phyloP scores from a whole-genome alignment of 2,113 vertebrate species.

The Mixornis gularis region DNA sequence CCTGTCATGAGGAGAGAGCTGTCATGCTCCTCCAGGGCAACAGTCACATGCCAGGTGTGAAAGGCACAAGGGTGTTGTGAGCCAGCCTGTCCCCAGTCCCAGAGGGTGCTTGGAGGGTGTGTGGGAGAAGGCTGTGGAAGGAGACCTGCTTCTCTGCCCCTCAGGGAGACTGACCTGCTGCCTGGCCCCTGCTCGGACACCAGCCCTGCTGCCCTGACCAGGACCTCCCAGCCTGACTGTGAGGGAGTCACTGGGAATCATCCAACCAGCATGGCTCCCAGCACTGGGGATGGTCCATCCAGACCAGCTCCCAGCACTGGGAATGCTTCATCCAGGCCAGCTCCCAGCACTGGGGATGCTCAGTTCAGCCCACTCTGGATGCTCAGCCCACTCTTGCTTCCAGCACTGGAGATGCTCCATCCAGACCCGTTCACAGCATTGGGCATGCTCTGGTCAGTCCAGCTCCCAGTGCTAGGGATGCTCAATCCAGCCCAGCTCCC shows the following conservation, averaged over 20 bases:
- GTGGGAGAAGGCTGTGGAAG: background rate
- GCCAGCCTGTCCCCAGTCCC: fast-evolving
- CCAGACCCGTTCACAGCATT: background rate
- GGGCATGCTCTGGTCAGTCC: background rate
- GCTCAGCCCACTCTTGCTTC: background rate
- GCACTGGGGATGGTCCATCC: fast-evolving
- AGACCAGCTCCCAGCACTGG: background rate
- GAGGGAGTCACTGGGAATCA: background rate
- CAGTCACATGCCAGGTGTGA: fast-evolving
- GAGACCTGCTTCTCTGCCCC: background rate
- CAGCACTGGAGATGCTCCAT: background rate
- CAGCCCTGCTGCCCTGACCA: background rate
- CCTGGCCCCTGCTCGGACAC: background rate
- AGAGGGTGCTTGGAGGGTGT: background rate
- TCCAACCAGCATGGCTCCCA: background rate
- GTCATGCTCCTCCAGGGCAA: background rate
- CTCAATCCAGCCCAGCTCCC: background rate
- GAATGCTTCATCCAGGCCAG: fast-evolving
- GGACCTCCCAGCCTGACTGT: background rate
- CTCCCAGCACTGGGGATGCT: background rate
- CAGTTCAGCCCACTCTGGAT: fast-evolving
- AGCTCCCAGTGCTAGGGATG: background rate
- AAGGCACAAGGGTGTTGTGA: background rate
- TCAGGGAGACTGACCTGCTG: background rate
- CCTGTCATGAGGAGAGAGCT: background rate